Base-by-base conservation (phyloP, 2,797 vertebrate genomes). In the Cossypha polioptera region DNA sequence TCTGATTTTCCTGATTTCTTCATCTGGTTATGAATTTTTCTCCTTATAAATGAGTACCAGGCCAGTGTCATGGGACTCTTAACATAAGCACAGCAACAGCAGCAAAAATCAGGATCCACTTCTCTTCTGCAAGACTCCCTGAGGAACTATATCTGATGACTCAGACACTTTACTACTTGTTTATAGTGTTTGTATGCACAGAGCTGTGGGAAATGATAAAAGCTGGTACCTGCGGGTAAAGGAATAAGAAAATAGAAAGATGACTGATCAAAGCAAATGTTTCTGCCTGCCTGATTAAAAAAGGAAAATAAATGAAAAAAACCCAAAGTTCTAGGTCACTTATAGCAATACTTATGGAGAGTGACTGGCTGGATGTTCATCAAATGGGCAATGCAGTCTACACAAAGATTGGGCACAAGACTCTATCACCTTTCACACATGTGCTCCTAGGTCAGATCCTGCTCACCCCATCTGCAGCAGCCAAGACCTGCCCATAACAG, bases 151-250 rank as follows among this genome's bases (percentile, higher is more conserved):
- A 89, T 77, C 75, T 94, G 94, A 97, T 95, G 95, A 96, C 76
- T 96, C 92, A 95, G 87, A 87, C 25, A 51, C 86, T 95, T 94
- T 92, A 89, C 90, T 90, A 82, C 88, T 95, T 96, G 91, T 95
- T 97, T 94, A 94, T 92, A 83, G 79, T 84, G 72, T 95, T 91
- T 96, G 91, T 68, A 81, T 63, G 79, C 91, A 78, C 28, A 83
- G 82, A 95, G 89, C 94, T 91, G 74, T 83, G 93, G 95, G 90
- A 94, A 95, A 96, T 82, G 58, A 96, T 96, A 93, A 95, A 97
- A 94, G 90, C 68, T 84, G 89, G 36, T 83, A 94, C 91, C 94
- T 94, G 77, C 31, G 71, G 93, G 80, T 84, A 90, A 92, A 93
- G 83, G 59, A 92, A 84, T 79, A 86, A 86, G 94, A 92, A 96